Evolutionary conservation across 2,888 invertebrate genomes (phyloP).

Genomic region (Heliconius hortense): DNA sequence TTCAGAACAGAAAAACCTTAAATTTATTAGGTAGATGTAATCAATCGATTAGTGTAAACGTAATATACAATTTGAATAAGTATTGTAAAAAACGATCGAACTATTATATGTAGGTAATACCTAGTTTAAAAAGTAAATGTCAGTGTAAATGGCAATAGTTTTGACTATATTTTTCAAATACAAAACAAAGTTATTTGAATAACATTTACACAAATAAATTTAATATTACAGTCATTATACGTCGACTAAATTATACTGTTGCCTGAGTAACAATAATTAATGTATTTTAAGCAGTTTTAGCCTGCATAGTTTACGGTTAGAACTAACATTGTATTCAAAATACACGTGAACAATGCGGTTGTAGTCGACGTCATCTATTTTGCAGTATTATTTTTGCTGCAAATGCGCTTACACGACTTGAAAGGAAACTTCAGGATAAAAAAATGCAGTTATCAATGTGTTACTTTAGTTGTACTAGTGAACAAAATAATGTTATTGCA

Average conservation of each 20-base stretch:
- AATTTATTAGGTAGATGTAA: too few species aligned
- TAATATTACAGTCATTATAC: constrained; percentile 27
- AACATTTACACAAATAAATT: constrained; percentile 14
- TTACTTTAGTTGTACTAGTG: constrained; percentile 48
- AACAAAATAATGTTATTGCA: constrained; percentile 29
- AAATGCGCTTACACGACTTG: constrained; percentile 76
- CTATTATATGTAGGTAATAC: not conserved
- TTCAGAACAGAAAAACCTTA: too few species aligned
- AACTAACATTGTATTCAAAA: constrained; percentile 76
- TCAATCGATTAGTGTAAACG: too few species aligned
- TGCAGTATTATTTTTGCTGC: constrained; percentile 80
- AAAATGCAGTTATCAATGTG: constrained; percentile 69
- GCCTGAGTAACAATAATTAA: constrained; percentile 48
- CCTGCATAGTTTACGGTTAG: constrained; percentile 69
- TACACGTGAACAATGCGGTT: constrained; percentile 78
- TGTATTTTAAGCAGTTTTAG: constrained; percentile 49
- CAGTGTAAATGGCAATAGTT: not conserved
- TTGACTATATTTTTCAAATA: not conserved
- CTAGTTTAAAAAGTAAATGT: not conserved
- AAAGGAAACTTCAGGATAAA: constrained; percentile 66
- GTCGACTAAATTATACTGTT: constrained; percentile 44
- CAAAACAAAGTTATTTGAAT: not conserved
- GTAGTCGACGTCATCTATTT: constrained; percentile 78
- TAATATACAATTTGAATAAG: too few species aligned
- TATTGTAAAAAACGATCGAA: not conserved